Evolutionary conservation across 2,797 vertebrate genomes (phyloP).

Genomic region (Serranus cabrilla): DNA sequence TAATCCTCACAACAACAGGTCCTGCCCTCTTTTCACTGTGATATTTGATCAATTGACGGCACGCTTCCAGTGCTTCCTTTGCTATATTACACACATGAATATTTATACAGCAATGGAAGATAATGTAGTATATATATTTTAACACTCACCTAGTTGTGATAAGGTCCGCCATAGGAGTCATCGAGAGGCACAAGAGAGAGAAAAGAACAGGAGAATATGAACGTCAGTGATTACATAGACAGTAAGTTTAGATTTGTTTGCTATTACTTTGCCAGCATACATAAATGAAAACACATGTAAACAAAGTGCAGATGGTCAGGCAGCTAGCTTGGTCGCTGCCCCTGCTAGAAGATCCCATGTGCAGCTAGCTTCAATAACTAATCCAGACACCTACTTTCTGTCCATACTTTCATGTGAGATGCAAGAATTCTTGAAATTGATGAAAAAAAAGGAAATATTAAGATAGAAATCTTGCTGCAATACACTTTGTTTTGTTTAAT

Average conservation of each 20-base stretch:
- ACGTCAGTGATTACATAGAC: conserved; percentile 12
- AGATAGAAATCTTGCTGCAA: too few relatives aligned
- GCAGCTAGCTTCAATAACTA: background rate
- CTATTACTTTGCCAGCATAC: background rate
- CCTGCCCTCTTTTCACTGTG: conserved; percentile 43
- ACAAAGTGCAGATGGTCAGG: background rate
- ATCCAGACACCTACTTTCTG: background rate
- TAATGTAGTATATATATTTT: conserved; percentile 46
- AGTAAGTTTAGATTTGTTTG: conserved; percentile 8
- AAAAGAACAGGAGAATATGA: conserved; percentile 22
- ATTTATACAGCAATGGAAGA: conserved; percentile 30
- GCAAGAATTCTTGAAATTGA: too few relatives aligned
- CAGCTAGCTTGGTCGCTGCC: background rate
- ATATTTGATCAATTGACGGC: conserved; percentile 63
- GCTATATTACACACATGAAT: conserved; percentile 52
- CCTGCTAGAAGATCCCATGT: background rate
- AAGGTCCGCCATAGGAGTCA: conserved; percentile 15
- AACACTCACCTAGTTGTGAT: conserved; percentile 77
- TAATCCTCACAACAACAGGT: conserved; percentile 42
- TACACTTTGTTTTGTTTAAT: background rate
- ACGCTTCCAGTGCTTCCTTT: conserved; percentile 27
- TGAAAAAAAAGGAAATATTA: too few relatives aligned
- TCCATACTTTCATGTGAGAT: background rate
- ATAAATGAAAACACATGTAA: background rate
- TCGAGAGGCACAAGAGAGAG: conserved; percentile 35